Percentiles rank a stretch among this genome's conserved stretches.
Evolutionary conservation across 2,797 vertebrate genomes (phyloP).

Genomic region (Thunnus albacares): DNA sequence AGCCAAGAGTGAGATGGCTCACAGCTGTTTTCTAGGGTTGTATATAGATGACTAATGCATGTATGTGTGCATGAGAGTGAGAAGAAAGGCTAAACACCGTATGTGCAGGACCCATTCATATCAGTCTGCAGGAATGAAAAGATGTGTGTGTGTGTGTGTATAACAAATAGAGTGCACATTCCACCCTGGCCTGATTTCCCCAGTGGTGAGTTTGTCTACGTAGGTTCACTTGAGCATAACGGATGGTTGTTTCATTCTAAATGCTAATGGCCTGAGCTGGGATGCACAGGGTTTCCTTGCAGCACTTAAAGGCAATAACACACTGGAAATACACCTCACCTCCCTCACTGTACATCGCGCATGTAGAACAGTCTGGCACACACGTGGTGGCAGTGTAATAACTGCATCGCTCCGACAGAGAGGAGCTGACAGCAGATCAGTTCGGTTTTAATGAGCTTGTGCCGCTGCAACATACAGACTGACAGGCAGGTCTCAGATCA

Average conservation of each 20-base stretch:
- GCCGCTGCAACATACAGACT: slow-evolving; percentile 31
- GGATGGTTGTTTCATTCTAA: slow-evolving; percentile 68
- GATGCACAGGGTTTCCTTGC: slow-evolving; percentile 35
- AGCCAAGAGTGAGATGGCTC: slow-evolving; percentile 25
- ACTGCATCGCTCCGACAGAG: slow-evolving; percentile 18
- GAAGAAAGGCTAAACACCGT: slow-evolving; percentile 22
- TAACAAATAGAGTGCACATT: not conserved
- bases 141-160: not conserved
- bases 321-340: not conserved
- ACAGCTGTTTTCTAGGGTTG: slow-evolving; percentile 34
- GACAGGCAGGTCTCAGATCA: slow-evolving; percentile 72
- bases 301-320: slow-evolving; percentile 21
- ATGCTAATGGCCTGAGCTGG: slow-evolving; percentile 64
- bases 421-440: slow-evolving; percentile 59
- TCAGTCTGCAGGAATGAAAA: slow-evolving; percentile 36
- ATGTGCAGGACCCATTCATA: slow-evolving; percentile 10
- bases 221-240: slow-evolving; percentile 58
- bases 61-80: not conserved
- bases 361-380: slow-evolving; percentile 36
- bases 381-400: slow-evolving; percentile 9
- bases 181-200: slow-evolving; percentile 69
- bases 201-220: slow-evolving; percentile 60
- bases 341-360: not conserved
- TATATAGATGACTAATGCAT: slow-evolving; percentile 20
- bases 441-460: slow-evolving; percentile 64